Evolutionary conservation across 1,140 invertebrate species (phyloP).

Genomic region (Drosophila guanche): DNA sequence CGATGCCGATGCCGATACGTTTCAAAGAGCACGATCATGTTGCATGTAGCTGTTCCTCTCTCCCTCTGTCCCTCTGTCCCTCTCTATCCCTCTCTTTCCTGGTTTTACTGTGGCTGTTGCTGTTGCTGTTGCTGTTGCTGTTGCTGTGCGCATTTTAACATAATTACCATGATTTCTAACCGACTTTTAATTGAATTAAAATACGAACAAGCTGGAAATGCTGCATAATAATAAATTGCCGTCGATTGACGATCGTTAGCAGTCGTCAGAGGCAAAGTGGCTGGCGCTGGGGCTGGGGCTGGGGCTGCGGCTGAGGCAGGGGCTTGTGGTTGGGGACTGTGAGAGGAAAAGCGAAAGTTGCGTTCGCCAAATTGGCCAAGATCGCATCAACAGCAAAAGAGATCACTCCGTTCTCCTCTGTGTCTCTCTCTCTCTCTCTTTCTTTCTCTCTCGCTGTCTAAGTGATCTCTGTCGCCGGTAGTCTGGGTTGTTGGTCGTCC

Average conservation of each 20-base stretch:
- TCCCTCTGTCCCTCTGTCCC: neutral
- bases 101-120: neutral
- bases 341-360: constrained; percentile 70
- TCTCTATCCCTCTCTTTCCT: constrained; percentile 17
- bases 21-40: too few relatives aligned
- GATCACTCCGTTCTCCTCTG: constrained; percentile 3
- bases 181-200: constrained; percentile 80
- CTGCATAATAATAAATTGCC: constrained; percentile 79
- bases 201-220: constrained; percentile 60
- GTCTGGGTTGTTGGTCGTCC: constrained; percentile 48
- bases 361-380: constrained; percentile 71
- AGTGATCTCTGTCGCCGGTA: constrained; percentile 47
- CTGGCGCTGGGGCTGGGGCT: too few relatives aligned
- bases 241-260: constrained; percentile 80
- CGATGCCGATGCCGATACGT: too few relatives aligned
- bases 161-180: constrained; percentile 79
- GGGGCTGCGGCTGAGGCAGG: too few relatives aligned
- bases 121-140: neutral
- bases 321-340: too few relatives aligned
- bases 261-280: constrained; percentile 12
- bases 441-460: neutral
- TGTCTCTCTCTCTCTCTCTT: constrained; percentile 2
- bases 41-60: too few relatives aligned
- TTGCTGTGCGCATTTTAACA: constrained; percentile 16
- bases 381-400: constrained; percentile 25